A percentile compares a stretch with the other conserved stretches of the same genome.
phyloP scores from a whole-genome alignment of 1,140 invertebrate species.

The Uloborus diversus region DNA sequence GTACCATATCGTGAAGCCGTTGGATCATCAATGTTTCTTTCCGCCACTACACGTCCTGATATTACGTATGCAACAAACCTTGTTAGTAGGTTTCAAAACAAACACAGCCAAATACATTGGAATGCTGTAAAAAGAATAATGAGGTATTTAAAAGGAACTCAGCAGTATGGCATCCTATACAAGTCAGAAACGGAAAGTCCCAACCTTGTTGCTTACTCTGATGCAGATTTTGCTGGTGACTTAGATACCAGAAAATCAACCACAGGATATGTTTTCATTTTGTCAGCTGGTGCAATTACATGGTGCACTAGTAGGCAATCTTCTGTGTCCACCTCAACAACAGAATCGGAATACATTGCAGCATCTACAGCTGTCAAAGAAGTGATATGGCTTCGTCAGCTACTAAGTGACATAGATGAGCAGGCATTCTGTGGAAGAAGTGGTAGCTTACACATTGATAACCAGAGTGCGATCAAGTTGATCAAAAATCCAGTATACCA shows the following conservation, averaged over 20 bases:
- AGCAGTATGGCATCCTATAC: neutral
- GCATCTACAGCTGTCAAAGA: constrained; percentile 13
- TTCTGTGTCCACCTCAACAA: constrained; percentile 6
- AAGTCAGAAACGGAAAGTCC: neutral
- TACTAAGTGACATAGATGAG: constrained; percentile 1
- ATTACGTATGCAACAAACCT: constrained; percentile 57
- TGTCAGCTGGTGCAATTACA: neutral
- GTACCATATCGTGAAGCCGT: constrained; percentile 57
- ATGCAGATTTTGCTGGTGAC: constrained; percentile 65
- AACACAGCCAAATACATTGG: constrained; percentile 57
- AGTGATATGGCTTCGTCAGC: constrained; percentile 1
- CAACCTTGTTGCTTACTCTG: constrained; percentile 58
- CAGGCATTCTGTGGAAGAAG: neutral
- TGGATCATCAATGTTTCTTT: constrained; percentile 51
- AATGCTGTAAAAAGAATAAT: constrained; percentile 59
- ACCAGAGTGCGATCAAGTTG: constrained; percentile 61
- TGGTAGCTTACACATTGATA: constrained; percentile 58
- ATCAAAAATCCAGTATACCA: constrained; percentile 65
- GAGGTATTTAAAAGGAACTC: constrained; percentile 57
- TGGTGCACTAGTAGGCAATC: constrained; percentile 19
- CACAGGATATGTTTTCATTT: neutral
- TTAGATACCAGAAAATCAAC: constrained; percentile 48
- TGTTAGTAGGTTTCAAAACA: constrained; percentile 46
- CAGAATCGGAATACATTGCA: neutral
- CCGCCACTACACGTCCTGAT: constrained; percentile 56